Conservation (phyloP, 1,140 invertebrate genomes). For the Polyergus mexicanus region DNA sequence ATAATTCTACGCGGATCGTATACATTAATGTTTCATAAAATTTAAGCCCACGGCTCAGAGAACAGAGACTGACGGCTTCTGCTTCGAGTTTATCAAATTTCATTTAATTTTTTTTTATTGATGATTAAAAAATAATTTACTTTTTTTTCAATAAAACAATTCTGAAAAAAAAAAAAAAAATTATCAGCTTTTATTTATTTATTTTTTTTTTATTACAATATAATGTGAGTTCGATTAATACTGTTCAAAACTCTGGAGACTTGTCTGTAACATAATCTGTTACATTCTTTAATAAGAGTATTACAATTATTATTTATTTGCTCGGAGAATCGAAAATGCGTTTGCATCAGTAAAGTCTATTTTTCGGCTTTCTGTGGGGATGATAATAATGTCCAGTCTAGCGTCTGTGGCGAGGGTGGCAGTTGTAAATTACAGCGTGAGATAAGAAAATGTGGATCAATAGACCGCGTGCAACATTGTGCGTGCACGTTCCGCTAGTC, state of each 20-base stretch:
- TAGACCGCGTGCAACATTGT: slow-evolving; percentile 55
- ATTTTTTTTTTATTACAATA: neutral
- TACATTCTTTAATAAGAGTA: neutral
- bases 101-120: neutral
- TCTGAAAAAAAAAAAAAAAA: no score
- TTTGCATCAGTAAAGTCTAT: slow-evolving; percentile 40
- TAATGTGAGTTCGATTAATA: neutral
- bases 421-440: slow-evolving; percentile 46
- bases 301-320: slow-evolving; percentile 15
- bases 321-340: neutral
- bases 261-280: neutral
- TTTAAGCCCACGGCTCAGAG: neutral
- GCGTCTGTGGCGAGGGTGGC: neutral
- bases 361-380: slow-evolving; percentile 11
- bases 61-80: neutral
- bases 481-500: slow-evolving; percentile 21
- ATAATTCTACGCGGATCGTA: slow-evolving; percentile 24
- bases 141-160: neutral
- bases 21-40: slow-evolving; percentile 44
- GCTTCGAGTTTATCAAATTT: neutral
- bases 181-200: no score
- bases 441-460: slow-evolving; percentile 56
- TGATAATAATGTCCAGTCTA: slow-evolving; percentile 41
- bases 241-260: no score
- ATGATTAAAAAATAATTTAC: neutral